Evolutionary conservation across 2,888 invertebrate species (phyloP), one percentile per base, ranked within the genome.

Genomic region (Lasioglossum villosulum): DNA sequence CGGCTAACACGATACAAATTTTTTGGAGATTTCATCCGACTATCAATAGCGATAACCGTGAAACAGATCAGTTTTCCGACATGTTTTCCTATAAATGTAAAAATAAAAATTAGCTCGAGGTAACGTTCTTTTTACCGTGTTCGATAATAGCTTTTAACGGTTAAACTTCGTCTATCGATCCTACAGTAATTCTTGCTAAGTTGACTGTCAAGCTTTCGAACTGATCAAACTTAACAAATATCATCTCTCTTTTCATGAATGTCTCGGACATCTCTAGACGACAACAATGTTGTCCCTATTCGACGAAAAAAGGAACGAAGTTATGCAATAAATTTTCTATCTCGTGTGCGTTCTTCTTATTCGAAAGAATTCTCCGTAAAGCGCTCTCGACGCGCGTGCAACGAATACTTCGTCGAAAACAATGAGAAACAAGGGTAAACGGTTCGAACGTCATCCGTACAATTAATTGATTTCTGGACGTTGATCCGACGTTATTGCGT

Each of bases 371-470:
- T 63, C 30, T 1, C 19, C 30, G 37, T 34, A 3, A 37, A 34
- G 12, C 23, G 68, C 12, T n/a, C 12, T n/a, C n/a, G n/a, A 45
- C 30, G 16, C 42, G 27, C 30, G 5, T 48, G 19, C 52, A 52
- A 52, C 23, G 10, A 48, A 16, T 14, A 6, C 4, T 59, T n/a
- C n/a, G 19, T 4, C 4, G 8, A 2, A 23, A 27, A 5, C 30
- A 45, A 14, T 39, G 59, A n/a, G 39, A 75, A 75, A 75, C 56
- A 42, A 78, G 10, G 34, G 23, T n/a, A 63, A 37, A 74, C 59
- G 19, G 56, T 34, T n/a, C 39, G 30, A 45, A 34, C 37, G 23
- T 59, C 27, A 2, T 12, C 34, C n/a, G 48, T 8, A n/a, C 27
- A 73, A 34, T 66, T 37, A 42, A 39, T 34, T 19, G 6, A n/a